Base-by-base conservation (phyloP, 2,113 vertebrate species). In the Catagonus wagneri region DNA sequence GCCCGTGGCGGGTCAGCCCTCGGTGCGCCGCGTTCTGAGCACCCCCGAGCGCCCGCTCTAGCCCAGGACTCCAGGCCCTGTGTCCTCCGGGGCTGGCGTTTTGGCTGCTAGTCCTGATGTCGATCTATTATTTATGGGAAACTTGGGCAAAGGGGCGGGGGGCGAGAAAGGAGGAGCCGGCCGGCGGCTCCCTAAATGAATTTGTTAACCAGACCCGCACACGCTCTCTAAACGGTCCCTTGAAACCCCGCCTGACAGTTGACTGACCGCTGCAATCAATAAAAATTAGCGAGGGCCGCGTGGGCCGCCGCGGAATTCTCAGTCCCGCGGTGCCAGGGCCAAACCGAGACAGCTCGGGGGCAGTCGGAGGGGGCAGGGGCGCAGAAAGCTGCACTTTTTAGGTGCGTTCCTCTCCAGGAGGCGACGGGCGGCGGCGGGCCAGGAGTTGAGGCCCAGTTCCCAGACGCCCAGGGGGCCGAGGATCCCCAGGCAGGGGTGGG, bases 191-290 rank as follows among this genome's bases (percentile, higher is more conserved):
- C 95, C 97, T 99, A 99, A 99, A 99, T 99, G 99, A 99, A 99
- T 99, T 99, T 99, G 99, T 99, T 99, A 98, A 98, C 99, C 99
- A 98, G 99, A 98, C 99, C 99, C 79, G 97, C 98, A 98, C 97
- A 98, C 96, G 98, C 97, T 98, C 97, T 98, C 98, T 99, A 99
- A 99, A 99, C 98, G 99, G 98, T 99, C 98, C 98, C 99, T 98
- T 98, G 99, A 99, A 99, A 99, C 98, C 98, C 98, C 93, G 98
- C 98, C 98, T 99, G 99, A 99, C 99, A 99, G 99, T 97, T 99
- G 99, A 99, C 99, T 98, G 99, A 98, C 98, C 98, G 98, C 98
- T 97, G 97, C 98, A 99, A 99, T 99, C 99, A 99, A 98, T 99
- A 99, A 99, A 99, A 99, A 99, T 99, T 98, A 99, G 97, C 86